Evolutionary conservation across 2,888 invertebrate species (phyloP), one percentile per base, ranked within the genome.

Genomic region (Drosophila multiciliata): DNA sequence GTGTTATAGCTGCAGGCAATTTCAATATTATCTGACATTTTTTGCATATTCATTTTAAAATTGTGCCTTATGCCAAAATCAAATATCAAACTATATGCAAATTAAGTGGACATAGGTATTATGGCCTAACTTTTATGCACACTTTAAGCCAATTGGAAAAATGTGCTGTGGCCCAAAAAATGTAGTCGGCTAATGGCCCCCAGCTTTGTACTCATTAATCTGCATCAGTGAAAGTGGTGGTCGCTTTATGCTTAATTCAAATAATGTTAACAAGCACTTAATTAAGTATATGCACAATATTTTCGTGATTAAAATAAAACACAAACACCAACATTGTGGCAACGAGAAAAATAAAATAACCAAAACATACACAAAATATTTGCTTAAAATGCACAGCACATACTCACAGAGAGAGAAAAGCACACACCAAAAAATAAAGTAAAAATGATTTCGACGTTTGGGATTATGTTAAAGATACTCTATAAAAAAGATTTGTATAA

Each of bases 241-340:
- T 66, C 65, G 42, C 71, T 78, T 82, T 82, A 82, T 73, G 75
- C 70, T 54, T 55, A 63, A 66, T 75, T 49, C 75, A 87, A 87
- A 85, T 78, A 87, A 80, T 87, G 85, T 87, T 85, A 87, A 87
- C 85, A 87, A 83, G 87, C 85, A 50, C 87, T 80, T 78, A 87
- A 85, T 87, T 82, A 85, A 85, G 77, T 87, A 85, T 87, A 84
- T 84, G 78, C 78, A 72, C 78, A 87, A 80, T 82, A 85, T 73
- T 77, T 82, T 80, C 85, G 85, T 87, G 84, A 87, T 87, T 84
- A 84, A 81, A 85, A 83, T 85, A 80, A 83, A 86, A 78, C 71
- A 71, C 74, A 80, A 82, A 70, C 74, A 75, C 50, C 55, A 74
- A 60, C 61, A 63, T 57, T 61, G 53, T 58, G 42, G 32, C 17